A percentile compares a stretch with the other conserved stretches of the same genome.
phyloP scores from a whole-genome alignment of 2,113 vertebrate genomes.

The Neopipo cinnamomea region DNA sequence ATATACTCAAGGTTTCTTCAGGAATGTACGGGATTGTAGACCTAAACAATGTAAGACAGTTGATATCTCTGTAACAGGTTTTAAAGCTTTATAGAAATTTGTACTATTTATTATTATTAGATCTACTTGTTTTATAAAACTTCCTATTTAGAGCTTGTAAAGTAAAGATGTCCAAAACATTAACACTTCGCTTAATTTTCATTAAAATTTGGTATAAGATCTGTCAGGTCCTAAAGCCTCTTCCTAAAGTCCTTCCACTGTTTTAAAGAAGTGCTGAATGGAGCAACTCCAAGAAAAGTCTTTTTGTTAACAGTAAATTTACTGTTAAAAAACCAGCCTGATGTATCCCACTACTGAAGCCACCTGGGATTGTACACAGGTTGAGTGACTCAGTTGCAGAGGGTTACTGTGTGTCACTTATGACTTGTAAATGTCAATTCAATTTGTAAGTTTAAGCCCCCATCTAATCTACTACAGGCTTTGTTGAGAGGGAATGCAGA shows the following conservation, averaged over 20 bases:
- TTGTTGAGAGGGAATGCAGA: background rate
- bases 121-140: background rate
- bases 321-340: too few species aligned
- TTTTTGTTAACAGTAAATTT: background rate
- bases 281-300: background rate
- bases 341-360: background rate
- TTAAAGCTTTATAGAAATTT: background rate
- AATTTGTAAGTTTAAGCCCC: background rate
- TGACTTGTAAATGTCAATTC: background rate
- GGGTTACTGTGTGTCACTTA: background rate
- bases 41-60: background rate
- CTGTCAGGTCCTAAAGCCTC: background rate
- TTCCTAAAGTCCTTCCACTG: background rate
- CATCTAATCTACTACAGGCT: background rate
- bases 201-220: background rate
- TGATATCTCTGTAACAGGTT: background rate
- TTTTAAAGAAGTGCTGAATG: background rate
- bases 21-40: background rate
- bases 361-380: background rate
- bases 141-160: background rate
- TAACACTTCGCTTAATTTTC: background rate
- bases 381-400: background rate
- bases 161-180: background rate
- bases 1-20: background rate
- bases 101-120: background rate